Base-by-base conservation (phyloP, 2,888 invertebrate genomes). In the Terebella lapidaria region DNA sequence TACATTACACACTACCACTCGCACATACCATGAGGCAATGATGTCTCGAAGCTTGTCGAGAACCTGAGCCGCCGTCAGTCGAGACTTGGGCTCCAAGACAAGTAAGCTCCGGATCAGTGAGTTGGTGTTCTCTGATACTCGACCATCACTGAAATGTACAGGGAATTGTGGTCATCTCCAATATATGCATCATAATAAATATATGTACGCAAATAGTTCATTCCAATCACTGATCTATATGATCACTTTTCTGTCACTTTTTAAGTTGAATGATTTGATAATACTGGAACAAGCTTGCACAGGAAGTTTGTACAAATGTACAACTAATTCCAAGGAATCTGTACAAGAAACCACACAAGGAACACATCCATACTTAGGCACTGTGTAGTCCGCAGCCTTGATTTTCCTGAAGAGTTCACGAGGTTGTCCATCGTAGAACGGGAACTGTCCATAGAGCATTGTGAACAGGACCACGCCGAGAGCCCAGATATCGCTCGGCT, bases 401-500 rank as follows among this genome's bases (percentile, higher is more conserved):
- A 90, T 90, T 74, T 89, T 87, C 65, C 86, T 85, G 72, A 90
- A 90, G 27, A 90, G 82, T 74, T 88, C 88, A 2, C 87, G 86
- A 0, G 89, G 86, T 62, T 85, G 87, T 54, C 86, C 86, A 72
- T 90, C 89, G 71, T 89, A 89, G 82, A 90, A 90, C 0, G 90
- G 90, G 74, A 90, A 89, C 81, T 89, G 89, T 0, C 89, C 89
- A 74, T 88, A 90, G 15, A 90, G 80, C 88, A 89, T 89, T 0
- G 89, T 89, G 75, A 87, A 90, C 0, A 90, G 78, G 0, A 90
- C 88, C 22, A 90, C 89, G 0, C 90, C 90, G 1, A 90, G 75
- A 0, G 89, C 89, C 90, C 90, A 90, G 88, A 90, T 89, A 74
- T 90, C 90, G 0, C 89, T 88, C 0, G 89, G 89, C 76, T 90